Base-by-base conservation (phyloP, 2,888 invertebrate species). In the Ormyrus thymus region DNA sequence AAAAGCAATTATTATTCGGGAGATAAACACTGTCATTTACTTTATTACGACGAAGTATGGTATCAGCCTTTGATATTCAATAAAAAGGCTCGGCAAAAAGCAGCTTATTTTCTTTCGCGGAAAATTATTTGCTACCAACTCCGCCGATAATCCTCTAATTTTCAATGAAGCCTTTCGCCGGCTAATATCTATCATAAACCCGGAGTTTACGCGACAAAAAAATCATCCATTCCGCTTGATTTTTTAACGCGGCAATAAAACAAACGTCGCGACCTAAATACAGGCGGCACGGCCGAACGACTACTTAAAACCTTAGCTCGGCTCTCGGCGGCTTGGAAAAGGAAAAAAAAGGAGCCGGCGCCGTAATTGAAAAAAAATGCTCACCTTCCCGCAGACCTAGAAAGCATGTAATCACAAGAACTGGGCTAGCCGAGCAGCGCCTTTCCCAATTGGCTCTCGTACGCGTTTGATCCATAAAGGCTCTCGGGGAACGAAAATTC, bases 231-330 rank as follows among this genome's bases (percentile, higher is more conserved):
- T 62, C 51, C 7, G 10, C 64, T 29, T 51, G 70, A 53, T 71
- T 71, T 64, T 65, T 65, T 64, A 76, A 68, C 46, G 45, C 8
- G 29, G 71, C 58, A 71, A 64, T 76, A 71, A 76, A 76, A 55
- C 45, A 68, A 69, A 51, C 58, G 50, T 51, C 66, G 53, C 7
- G 70, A 65, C 70, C 71, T 10, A 71, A 55, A 69, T 62, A 68
- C 29, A 29, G 9, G 46, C 66, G 13, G 66, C 13, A 13, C 53
- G 1, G n/a, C 43, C 71, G 43, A 46, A 56, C 55, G 69, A 48
- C 56, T 61, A 70, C 62, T 69, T 69, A 69, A 61, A 62, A 56
- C 55, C n/a, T 11, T 61, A 43, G 29, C 29, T 29, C 29, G 3
- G 29, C 45, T 48, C 58, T 69, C 15, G 45, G 45, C 3, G 11